Evolutionary conservation across 2,113 vertebrate genomes (phyloP).

Genomic region (Brachypteracias leptosomus): DNA sequence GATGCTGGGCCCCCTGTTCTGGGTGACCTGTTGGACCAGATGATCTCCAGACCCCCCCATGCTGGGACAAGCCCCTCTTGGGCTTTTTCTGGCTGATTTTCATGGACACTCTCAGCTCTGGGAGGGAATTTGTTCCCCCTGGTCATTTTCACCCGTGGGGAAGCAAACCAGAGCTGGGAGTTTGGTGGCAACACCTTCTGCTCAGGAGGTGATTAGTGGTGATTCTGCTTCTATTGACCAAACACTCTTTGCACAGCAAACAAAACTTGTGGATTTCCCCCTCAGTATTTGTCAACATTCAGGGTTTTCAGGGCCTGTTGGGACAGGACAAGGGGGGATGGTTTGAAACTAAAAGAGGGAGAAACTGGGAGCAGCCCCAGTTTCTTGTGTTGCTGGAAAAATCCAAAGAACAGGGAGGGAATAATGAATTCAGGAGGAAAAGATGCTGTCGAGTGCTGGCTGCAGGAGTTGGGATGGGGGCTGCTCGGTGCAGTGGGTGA

Average conservation of each 20-base stretch:
- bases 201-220: not conserved
- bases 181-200: not conserved
- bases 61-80: not conserved
- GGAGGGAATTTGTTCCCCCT: not conserved
- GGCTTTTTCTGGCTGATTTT: not conserved
- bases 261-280: not conserved
- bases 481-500: accelerated
- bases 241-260: not conserved
- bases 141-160: not conserved
- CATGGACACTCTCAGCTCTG: not conserved
- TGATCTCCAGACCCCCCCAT: no score
- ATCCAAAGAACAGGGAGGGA: not conserved
- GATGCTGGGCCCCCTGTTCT: no score
- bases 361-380: no score
- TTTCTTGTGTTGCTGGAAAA: not conserved
- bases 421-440: not conserved
- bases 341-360: no score
- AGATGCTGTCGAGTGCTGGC: not conserved
- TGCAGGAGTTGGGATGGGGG: not conserved
- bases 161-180: not conserved
- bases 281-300: not conserved
- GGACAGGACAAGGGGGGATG: not conserved
- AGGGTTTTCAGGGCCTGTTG: not conserved
- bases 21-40: no score
- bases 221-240: not conserved